These are phyloP conservation scores for Beroe forskalii DNA, from an alignment of 37 sponge, comb jelly and placozoan species.

Conservation along the genomic window DNA sequence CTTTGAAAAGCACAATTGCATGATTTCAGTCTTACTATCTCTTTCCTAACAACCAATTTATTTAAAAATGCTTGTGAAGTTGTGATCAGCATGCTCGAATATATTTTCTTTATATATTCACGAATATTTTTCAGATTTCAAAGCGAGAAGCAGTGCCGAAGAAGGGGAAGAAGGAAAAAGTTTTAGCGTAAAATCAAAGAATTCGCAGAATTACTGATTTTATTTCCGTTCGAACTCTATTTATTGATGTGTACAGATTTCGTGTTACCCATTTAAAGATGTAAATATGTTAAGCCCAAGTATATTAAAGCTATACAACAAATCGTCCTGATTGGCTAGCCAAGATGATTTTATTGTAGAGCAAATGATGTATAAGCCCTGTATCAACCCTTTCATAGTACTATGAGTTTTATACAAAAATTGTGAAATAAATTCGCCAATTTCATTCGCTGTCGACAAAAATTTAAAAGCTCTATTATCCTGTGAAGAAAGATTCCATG, in stretches of 20 bases:
- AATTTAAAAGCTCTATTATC: too few relatives aligned
- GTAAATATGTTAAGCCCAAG: not conserved
- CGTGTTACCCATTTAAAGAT: too few relatives aligned
- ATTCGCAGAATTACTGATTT: too few relatives aligned
- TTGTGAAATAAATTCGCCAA: not conserved
- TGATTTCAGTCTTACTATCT: too few relatives aligned
- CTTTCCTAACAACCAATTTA: too few relatives aligned
- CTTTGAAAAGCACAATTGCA: too few relatives aligned
- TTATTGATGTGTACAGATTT: not conserved
- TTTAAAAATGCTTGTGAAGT: too few relatives aligned
- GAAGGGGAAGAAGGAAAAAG: slow-evolving; percentile 64
- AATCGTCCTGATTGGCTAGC: not conserved
- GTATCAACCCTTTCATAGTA: slow-evolving; percentile 9
- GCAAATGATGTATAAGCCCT: not conserved
- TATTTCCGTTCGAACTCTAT: not conserved
- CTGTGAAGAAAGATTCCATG: too few relatives aligned
- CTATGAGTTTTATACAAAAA: slow-evolving; percentile 50
- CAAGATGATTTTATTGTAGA: slow-evolving; percentile 29
- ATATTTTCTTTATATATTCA: too few relatives aligned
- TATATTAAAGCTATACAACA: not conserved
- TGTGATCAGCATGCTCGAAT: too few relatives aligned
- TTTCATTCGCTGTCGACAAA: too few relatives aligned
- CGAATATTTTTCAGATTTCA: slow-evolving; percentile 47
- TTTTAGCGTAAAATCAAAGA: not conserved
- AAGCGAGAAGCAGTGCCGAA: slow-evolving; percentile 29